Base-by-base conservation (phyloP, 2,888 invertebrate species). In the Cetonia aurata region DNA sequence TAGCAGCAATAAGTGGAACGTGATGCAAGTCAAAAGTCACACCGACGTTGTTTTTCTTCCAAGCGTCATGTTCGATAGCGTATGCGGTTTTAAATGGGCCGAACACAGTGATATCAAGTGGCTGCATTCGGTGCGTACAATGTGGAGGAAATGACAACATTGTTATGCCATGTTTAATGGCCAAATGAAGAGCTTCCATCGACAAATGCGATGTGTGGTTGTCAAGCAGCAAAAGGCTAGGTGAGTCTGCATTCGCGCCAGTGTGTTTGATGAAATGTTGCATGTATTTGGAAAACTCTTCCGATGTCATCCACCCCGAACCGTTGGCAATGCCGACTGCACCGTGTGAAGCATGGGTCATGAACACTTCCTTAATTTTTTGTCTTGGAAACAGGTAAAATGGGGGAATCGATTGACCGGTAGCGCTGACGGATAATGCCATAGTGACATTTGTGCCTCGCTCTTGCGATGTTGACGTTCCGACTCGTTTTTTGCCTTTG, bases 231-330 rank as follows among this genome's bases (percentile, higher is more conserved):
- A 76, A 62, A 62, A 70, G 53, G 55, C 67, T 69, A 3, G 74
- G 75, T 3, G 60, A 70, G 33, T 67, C 17, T 15, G 10, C 52
- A 15, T 73, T 71, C 25, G 72, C 53, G 50, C 56, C 67, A 12
- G 69, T 57, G 6, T 44, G 37, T 0, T 59, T 48, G 15, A 75
- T 62, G 46, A 76, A 76, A 56, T 73, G 71, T 9, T 66, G 33
- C 46, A 73, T 74, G 70, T 72, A 72, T 46, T 69, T 25, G 8
- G 69, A 42, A 71, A 80, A 80, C 33, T 77, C 77, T 9, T 75
- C 74, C 62, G 73, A 72, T 42, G 73, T 75, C 77, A 80, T 79
- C 81, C 80, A 81, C 6, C 81, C 80, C 60, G 72, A 72, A 10
- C 68, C 69, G 57, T 77, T 75, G 6, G 75, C 75, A 17, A 69